Percentiles rank a stretch among this genome's conserved stretches.
phyloP scores from a whole-genome alignment of 30 jellyfish, hydroid and myxozoan species.

The Cassiopea andromeda region DNA sequence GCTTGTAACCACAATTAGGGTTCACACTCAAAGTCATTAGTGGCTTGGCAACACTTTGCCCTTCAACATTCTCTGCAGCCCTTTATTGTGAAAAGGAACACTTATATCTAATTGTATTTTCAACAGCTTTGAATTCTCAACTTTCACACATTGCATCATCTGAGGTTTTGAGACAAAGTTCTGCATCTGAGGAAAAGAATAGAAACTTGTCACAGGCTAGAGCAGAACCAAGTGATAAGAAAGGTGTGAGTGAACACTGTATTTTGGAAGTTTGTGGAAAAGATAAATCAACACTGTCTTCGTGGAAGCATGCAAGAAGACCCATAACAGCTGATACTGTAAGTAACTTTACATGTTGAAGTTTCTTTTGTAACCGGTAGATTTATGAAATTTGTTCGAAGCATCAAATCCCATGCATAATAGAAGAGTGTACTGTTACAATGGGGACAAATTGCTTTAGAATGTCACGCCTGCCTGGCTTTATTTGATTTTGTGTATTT shows the following conservation, averaged over 20 bases:
- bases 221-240: background rate
- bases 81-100: background rate
- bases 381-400: background rate
- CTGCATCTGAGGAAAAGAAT: background rate
- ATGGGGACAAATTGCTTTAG: no score
- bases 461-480: no score
- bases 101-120: background rate
- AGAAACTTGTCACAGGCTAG: background rate
- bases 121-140: slow-evolving; percentile 12
- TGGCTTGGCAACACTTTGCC: no score
- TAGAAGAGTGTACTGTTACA: no score
- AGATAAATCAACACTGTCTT: background rate
- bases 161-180: background rate
- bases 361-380: background rate
- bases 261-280: background rate
- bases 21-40: no score
- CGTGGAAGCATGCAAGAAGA: background rate
- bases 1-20: no score
- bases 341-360: background rate
- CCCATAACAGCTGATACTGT: slow-evolving; percentile 6
- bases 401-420: no score
- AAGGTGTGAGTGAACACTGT: background rate
- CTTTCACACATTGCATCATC: background rate
- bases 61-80: no score
- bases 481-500: no score